phyloP scores from a whole-genome alignment of 2,113 vertebrate species.

The Ellobius talpinus region DNA sequence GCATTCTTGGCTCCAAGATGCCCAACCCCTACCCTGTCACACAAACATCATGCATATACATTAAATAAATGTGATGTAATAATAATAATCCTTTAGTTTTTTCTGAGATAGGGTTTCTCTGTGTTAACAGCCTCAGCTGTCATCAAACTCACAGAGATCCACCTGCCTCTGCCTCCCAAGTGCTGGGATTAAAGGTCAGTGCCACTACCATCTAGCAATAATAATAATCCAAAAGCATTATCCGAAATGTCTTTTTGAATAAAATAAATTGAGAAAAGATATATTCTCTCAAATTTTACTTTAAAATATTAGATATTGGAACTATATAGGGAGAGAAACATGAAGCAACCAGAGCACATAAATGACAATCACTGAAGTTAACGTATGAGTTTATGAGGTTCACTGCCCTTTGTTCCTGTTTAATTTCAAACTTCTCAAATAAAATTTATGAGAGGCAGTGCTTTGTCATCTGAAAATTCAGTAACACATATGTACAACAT shows the following conservation, averaged over 20 bases:
- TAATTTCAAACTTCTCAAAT: constrained; percentile 41
- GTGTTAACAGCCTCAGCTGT: neutral
- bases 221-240: neutral
- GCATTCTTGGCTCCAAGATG: neutral
- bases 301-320: neutral
- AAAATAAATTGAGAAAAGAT: neutral
- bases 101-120: neutral
- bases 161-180: neutral
- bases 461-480: constrained; percentile 36
- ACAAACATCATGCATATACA: neutral
- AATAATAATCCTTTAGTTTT: neutral
- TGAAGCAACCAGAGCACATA: constrained; percentile 2
- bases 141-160: neutral
- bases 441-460: constrained; percentile 33
- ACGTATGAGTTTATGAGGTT: neutral
- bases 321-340: neutral
- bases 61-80: neutral
- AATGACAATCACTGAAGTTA: constrained; percentile 19
- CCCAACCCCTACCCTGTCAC: neutral
- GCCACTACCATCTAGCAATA: neutral
- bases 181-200: neutral
- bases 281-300: neutral
- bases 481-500: constrained; percentile 15
- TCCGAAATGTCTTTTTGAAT: neutral
- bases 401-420: neutral